Percentiles rank a stretch among this genome's conserved stretches.
phyloP scores from a whole-genome alignment of 2,797 vertebrate genomes.

The Sebastiscus albofasciatus region DNA sequence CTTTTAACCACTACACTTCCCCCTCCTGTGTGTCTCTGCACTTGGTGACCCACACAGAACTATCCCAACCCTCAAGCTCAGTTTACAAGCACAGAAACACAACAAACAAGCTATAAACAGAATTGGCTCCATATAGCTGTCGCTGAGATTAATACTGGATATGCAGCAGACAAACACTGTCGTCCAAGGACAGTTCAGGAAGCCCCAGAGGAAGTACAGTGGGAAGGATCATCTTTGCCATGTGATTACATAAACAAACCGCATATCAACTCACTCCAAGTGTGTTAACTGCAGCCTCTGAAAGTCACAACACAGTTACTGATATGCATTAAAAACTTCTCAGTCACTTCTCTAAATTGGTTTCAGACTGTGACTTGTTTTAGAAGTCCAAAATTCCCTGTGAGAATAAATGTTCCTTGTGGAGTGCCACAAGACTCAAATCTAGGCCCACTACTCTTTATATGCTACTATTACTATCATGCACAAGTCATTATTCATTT shows the following conservation, averaged over 20 bases:
- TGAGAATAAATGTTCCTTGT: background rate
- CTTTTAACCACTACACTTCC: background rate
- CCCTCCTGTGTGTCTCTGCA: constrained; percentile 9
- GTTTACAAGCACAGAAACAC: constrained; percentile 51
- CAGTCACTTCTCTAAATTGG: background rate
- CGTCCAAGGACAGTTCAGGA: background rate
- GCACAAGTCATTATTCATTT: background rate
- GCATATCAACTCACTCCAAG: background rate
- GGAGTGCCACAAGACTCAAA: constrained; percentile 5
- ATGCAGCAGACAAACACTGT: background rate
- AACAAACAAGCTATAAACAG: constrained; percentile 47
- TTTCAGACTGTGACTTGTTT: background rate
- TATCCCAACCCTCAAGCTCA: constrained; percentile 48
- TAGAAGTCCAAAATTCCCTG: background rate
- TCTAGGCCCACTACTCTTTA: background rate
- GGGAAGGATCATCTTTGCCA: background rate
- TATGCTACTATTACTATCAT: background rate
- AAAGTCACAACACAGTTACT: background rate
- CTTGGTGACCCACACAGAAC: constrained; percentile 53
- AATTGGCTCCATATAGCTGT: constrained; percentile 6
- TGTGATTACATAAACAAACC: background rate
- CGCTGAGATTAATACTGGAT: background rate
- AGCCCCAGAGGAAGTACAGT: background rate
- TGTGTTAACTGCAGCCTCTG: background rate
- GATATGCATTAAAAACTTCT: background rate